Evolutionary conservation across 2,888 invertebrate species (phyloP), one percentile per base, ranked within the genome.

Genomic region (Acleris sparsana): DNA sequence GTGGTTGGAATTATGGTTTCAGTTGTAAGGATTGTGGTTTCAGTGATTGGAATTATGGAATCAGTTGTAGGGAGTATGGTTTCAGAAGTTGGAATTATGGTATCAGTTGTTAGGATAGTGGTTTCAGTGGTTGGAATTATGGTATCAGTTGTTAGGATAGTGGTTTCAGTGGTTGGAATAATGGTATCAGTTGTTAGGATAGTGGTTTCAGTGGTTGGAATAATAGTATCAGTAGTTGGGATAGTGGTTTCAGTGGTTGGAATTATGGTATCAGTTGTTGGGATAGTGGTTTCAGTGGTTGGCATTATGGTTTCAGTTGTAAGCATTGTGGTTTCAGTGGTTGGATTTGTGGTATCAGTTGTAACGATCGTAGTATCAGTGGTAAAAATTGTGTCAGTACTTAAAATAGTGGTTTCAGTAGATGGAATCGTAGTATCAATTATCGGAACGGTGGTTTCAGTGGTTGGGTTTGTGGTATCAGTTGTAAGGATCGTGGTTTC

Each of bases 181-280:
- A 20, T 20, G 2, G 61, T 3, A 7, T 53, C 62, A 9, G 61
- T 56, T 1, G 51, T 55, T 1, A 51, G 39, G 20, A 33, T 53
- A 13, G 48, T 59, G 4, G 53, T n/a, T 53, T 22, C 43, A 9
- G 53, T 44, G 6, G 60, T 60, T 5, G 67, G 53, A 2, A 59
- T 59, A 1, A 55, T 22, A 4, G 46, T 13, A 17, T 55, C 33
- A n/a, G 63, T 46, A n/a, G 29, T 1, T 6, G 7, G 9, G 29
- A 29, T 9, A 0, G 29, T 29, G 29, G 22, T 33, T 13, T 11
- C 16, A 43, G 43, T 2, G 13, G 43, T 5, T n/a, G n/a, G n/a
- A 55, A 53, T 1, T 18, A 17, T 49, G 0, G 65, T 20, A 6
- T 53, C 53, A 6, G 64, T 48, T 1, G 56, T 57, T 5, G 63